Evolutionary conservation across 2,888 invertebrate genomes (phyloP), one percentile per base, ranked within the genome.

Genomic region (Conchocele bisecta): DNA sequence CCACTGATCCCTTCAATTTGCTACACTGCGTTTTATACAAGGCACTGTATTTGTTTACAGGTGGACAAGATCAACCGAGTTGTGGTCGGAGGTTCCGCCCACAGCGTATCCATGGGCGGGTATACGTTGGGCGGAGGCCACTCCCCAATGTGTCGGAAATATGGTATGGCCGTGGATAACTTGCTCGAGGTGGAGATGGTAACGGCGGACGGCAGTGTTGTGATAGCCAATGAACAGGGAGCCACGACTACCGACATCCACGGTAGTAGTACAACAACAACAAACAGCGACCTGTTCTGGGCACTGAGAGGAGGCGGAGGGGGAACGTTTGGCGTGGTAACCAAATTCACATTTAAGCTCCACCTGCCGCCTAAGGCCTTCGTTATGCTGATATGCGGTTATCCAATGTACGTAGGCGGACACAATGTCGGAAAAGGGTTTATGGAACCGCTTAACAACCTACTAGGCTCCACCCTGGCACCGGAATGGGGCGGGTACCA

Each of bases 51-150:
- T 46, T n/a, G 41, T 22, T 48, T 69, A 37, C 22, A 81, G 75
- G 68, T 77, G n/a, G 69, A 72, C 28, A 75, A 67, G 41, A 44
- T 75, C 46, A 51, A 68, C 42, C 59, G 76, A 1, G 75, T 82
- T 0, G 59, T 85, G 20, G 84, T 85, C 17, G 86, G 88, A 15
- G 86, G 84, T 17, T 77, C 77, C 50, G 76, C 83, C 15, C 81
- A 77, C 20, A 83, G 83, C 1, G 86, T 88, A 6, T 73, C 81
- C 2, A 68, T 80, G 64, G 86, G 85, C 3, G 88, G 88, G 0
- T 88, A 82, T 66, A 82, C 83, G 0, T 69, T 76, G 13, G 86
- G 88, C 7, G 86, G 88, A 7, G 88, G 88, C 4, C 84, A 86
- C 65, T 75, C 83, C 50, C 81, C 81, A 17, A 71, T 86, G n/a